A percentile compares a stretch with the other conserved stretches of the same genome.
These are phyloP conservation scores for Zalophus californianus DNA, from an alignment of 2,797 vertebrate genomes.

Conservation along the genomic window DNA sequence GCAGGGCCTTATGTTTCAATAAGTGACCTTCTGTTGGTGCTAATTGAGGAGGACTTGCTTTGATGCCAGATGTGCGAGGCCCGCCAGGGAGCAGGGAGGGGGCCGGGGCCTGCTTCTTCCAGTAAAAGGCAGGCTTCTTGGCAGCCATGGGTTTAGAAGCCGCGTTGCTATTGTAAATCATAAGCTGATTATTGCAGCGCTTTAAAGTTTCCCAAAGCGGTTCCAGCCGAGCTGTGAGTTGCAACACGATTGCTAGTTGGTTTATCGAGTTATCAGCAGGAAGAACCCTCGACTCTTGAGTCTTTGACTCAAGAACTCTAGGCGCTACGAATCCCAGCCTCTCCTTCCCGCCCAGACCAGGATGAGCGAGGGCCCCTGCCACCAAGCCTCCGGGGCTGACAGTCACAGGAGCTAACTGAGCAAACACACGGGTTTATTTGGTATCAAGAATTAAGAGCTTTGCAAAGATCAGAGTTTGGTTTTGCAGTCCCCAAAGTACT, in stretches of 20 bases:
- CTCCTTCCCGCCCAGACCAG: rapidly evolving
- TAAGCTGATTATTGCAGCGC: background rate
- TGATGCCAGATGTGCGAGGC: background rate
- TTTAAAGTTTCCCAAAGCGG: background rate
- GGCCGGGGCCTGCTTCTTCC: slow-evolving; percentile 61
- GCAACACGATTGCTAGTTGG: background rate
- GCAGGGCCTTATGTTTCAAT: background rate
- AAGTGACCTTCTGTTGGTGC: slow-evolving; percentile 72
- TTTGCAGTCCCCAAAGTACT: background rate
- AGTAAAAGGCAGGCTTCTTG: slow-evolving; percentile 70
- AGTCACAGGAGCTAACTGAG: background rate
- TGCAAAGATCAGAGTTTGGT: background rate
- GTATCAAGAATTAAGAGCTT: background rate
- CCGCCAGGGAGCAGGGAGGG: slow-evolving; percentile 25
- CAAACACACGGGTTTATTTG: background rate
- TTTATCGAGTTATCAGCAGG: background rate
- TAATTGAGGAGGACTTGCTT: slow-evolving; percentile 23
- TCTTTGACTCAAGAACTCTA: background rate
- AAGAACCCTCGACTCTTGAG: background rate
- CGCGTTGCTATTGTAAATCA: slow-evolving; percentile 50
- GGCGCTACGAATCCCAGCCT: background rate
- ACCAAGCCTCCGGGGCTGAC: background rate
- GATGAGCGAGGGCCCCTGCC: background rate
- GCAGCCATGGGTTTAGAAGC: background rate
- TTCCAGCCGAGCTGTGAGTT: background rate